phyloP scores from a whole-genome alignment of 2,888 invertebrate species.

The Xanthia togata region DNA sequence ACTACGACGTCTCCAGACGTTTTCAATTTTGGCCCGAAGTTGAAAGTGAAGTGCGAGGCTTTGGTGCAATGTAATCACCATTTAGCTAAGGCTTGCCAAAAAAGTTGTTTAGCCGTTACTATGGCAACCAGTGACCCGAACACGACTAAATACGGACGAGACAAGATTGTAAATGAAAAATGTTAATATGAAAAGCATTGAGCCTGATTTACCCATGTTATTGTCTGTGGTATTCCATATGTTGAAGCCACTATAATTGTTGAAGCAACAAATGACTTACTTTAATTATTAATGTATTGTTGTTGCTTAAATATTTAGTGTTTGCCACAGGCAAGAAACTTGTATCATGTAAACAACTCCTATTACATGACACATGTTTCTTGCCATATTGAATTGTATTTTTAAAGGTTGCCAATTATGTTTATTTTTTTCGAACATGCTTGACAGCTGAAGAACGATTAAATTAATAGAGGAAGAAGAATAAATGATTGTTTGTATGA shows the following conservation, averaged over 20 bases:
- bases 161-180: too few species aligned
- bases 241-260: not conserved
- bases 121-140: not conserved
- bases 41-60: constrained; percentile 43
- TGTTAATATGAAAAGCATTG: not conserved
- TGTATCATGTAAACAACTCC: not conserved
- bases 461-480: too few species aligned
- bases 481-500: not conserved
- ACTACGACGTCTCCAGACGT: constrained; percentile 36
- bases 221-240: not conserved
- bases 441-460: not conserved
- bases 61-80: constrained; percentile 18
- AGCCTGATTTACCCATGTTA: not conserved
- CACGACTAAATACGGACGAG: not conserved
- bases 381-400: not conserved
- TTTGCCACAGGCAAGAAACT: not conserved
- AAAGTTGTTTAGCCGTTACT: constrained; percentile 26
- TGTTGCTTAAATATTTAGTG: not conserved
- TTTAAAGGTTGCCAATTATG: not conserved
- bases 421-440: not conserved
- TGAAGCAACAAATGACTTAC: too few species aligned
- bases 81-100: constrained; percentile 46
- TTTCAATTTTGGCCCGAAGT: constrained; percentile 41
- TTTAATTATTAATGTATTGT: not conserved
- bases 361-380: too few species aligned